phyloP scores from a whole-genome alignment of 1,140 invertebrate species.

The Dendroctonus valens region DNA sequence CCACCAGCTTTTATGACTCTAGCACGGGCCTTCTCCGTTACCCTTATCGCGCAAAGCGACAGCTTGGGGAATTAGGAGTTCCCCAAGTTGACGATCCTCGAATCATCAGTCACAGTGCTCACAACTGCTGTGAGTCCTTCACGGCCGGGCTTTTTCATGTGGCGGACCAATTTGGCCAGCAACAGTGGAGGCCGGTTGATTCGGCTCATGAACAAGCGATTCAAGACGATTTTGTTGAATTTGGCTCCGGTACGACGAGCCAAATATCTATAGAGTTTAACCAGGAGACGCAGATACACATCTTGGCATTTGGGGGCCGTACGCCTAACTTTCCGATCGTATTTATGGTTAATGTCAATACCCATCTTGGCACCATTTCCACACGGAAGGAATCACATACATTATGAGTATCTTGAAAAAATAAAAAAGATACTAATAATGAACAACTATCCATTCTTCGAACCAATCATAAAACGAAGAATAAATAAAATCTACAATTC shows the following conservation, averaged over 20 bases:
- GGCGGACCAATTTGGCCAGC: constrained; percentile 76
- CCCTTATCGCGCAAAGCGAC: constrained; percentile 87
- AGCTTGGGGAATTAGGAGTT: constrained; percentile 79
- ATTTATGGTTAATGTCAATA: constrained; percentile 99
- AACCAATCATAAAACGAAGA: no score
- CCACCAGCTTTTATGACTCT: constrained; percentile 95
- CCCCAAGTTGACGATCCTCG: constrained; percentile 68
- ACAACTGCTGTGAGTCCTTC: constrained; percentile 91
- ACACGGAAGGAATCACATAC: no score
- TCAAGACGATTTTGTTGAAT: constrained; percentile 95
- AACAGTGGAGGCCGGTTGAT: constrained; percentile 93
- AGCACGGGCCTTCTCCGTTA: constrained; percentile 90
- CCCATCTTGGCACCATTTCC: no score
- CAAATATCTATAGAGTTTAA: constrained; percentile 96
- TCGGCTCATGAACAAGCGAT: constrained; percentile 95
- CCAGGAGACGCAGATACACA: constrained; percentile 94
- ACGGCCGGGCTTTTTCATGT: constrained; percentile 85
- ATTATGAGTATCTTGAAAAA: no score
- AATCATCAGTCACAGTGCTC: constrained; percentile 93
- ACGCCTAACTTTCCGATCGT: constrained; percentile 96
- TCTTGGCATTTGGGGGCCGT: constrained; percentile 95
- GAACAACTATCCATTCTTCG: no score
- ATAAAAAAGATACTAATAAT: no score
- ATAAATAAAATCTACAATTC: no score
- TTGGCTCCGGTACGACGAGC: constrained; percentile 91